Evolutionary conservation across 1,140 invertebrate species (phyloP).

Genomic region (Aleiodes sp.): DNA sequence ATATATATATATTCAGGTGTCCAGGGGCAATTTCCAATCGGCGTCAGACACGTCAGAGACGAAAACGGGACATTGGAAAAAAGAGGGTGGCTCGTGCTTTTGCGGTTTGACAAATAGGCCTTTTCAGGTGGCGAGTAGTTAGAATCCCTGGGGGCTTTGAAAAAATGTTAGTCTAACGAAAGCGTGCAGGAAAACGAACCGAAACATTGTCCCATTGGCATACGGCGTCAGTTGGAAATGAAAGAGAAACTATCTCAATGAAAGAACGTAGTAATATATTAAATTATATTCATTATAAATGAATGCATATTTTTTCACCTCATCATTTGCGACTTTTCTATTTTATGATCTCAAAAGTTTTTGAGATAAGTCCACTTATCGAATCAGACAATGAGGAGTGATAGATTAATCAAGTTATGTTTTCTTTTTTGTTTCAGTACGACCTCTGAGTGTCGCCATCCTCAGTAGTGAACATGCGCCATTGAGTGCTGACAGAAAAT

Average conservation of each 20-base stretch:
- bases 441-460: constrained; percentile 80
- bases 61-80: not conserved
- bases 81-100: not conserved
- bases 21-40: constrained; percentile 25
- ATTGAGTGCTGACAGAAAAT: constrained; percentile 80
- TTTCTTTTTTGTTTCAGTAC: constrained; percentile 73
- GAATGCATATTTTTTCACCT: too few species aligned
- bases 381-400: too few species aligned
- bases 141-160: constrained; percentile 9
- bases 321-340: too few species aligned
- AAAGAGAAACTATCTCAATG: too few species aligned
- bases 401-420: too few species aligned
- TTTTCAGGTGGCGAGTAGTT: constrained; percentile 19
- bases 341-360: too few species aligned
- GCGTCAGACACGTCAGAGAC: not conserved
- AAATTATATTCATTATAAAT: too few species aligned
- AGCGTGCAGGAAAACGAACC: not conserved
- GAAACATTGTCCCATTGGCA: too few species aligned
- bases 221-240: too few species aligned
- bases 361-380: too few species aligned
- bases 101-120: constrained; percentile 20
- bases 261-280: too few species aligned
- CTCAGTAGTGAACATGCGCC: constrained; percentile 78
- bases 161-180: constrained; percentile 7
- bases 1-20: not conserved